Base-by-base conservation (phyloP, 1,140 invertebrate genomes). In the Papilio glaucus region DNA sequence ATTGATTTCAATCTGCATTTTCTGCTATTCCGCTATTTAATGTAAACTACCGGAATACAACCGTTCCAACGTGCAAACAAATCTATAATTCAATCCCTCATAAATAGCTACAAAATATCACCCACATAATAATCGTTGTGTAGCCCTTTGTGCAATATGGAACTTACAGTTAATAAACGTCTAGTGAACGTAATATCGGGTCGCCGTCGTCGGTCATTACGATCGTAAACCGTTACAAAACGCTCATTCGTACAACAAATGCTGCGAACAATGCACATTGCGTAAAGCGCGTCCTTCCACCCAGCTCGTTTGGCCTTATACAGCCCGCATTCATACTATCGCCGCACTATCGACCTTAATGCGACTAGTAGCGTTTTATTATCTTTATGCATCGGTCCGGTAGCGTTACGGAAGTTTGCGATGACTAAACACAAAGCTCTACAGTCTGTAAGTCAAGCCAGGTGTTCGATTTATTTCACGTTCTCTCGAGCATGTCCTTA, bases 171-270 rank as follows among this genome's bases (percentile, higher is more conserved):
- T 76, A 77, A 78, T 76, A 72, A 76, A 72, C 67, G 71, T 71
- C 45, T 72, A 73, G 77, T 53, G 49, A 53, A 78, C 72, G 73
- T 85, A 80, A 74, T 77, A 71, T 69, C 24, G 72, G 49, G 42
- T 71, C 70, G 67, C 74, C 72, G 63, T 81, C 77, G 79, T 80
- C 80, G 80, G 77, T 80, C 75, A 79, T 81, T 83, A 76, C 73
- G 76, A 84, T 84, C 84, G 79, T 83, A 74, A 79, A 83, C 68
- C 71, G 61, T 63, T 76, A 74, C 74, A 76, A 77, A 73, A 80
- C 76, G 77, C 76, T 77, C 77, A 79, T 79, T 78, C 69, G 74
- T 42, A 77, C 72, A 77, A 68, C 67, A 61, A 73, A 69, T 77
- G 71, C 70, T 73, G 61, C 53, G 72, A 76, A 85, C 76, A 79